Conservation (phyloP, 2,113 vertebrate species). For the Corythornis madagascariensis region DNA sequence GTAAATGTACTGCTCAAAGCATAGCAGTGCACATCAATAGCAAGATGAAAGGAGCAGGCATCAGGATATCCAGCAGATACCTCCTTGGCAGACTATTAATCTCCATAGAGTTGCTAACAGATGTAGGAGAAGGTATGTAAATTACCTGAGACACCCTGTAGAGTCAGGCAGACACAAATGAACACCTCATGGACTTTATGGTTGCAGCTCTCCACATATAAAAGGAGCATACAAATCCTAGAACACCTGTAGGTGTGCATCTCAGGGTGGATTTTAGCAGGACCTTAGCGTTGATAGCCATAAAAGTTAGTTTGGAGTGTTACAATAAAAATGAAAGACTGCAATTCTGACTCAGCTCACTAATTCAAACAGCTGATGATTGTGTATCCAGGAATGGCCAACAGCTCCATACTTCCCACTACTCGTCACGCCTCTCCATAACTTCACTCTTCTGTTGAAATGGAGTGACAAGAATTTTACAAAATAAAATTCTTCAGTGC, state of each 20-base stretch:
- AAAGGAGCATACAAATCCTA: background rate
- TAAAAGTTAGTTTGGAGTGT: background rate
- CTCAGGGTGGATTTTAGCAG: background rate
- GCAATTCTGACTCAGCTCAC: background rate
- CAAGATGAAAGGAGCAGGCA: background rate
- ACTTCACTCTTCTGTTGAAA: background rate
- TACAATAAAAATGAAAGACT: background rate
- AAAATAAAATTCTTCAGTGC: background rate
- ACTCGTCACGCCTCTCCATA: background rate
- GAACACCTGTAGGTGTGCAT: background rate
- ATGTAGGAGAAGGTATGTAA: background rate
- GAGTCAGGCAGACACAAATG: background rate
- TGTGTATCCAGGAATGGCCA: accelerated
- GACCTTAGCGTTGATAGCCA: background rate
- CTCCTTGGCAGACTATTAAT: background rate
- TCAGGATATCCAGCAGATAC: background rate
- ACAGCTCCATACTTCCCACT: background rate
- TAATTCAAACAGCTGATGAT: background rate
- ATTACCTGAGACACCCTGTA: background rate
- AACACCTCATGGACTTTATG: background rate
- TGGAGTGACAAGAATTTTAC: background rate
- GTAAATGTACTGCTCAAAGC: background rate
- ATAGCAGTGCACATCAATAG: background rate
- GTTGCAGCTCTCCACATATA: background rate
- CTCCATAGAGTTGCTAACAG: background rate